Evolutionary conservation across 2,797 vertebrate species (phyloP), one percentile per base, ranked within the genome.

Genomic region (Lepilemur ruficaudatus): DNA sequence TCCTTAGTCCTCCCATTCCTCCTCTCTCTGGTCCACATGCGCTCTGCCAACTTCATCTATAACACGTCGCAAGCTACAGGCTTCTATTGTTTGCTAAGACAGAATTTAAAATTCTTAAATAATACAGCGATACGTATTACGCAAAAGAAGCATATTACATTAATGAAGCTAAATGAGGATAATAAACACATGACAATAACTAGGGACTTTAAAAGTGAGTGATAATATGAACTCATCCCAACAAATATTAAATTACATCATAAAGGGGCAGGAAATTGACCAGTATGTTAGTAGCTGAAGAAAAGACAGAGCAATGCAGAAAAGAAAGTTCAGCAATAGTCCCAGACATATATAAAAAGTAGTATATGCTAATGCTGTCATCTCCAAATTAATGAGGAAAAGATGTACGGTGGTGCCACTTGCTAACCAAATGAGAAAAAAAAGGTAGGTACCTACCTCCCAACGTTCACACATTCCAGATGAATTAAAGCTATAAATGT

Each of bases 251-350:
- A 95, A 78, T 59, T 78, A 28, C 43, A 52, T 52, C 10, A 55
- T 55, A 90, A 90, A 92, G 25, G 46, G 43, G 22, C 25, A 92
- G 89, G 69, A 95, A 69, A 92, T 85, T 81, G 65, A 92, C 50
- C n/a, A 85, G 25, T 30, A 38, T 80, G 43, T 63, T 84, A 50
- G 70, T 35, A 80, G 70, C 14, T 63, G 11, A 80, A 94, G 18
- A 75, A 61, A 80, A 67, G 46, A 43, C 11, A 75, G 35, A 61
- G 41, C 30, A 76, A 43, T 43, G 7, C 38, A 76, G 72, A 65
- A 91, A 93, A 63, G 46, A n/a, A 89, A 94, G 50, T 15, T 20
- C 28, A 23, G 8, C 65, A 89, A 63, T 57, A 81, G 59, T 80
- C 32, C 41, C 59, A 80, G 32, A 13, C 38, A 55, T 11, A 32